A percentile compares a stretch with the other conserved stretches of the same genome.
phyloP scores from a whole-genome alignment of 2,888 invertebrate species.

The Bellardia bayeri region DNA sequence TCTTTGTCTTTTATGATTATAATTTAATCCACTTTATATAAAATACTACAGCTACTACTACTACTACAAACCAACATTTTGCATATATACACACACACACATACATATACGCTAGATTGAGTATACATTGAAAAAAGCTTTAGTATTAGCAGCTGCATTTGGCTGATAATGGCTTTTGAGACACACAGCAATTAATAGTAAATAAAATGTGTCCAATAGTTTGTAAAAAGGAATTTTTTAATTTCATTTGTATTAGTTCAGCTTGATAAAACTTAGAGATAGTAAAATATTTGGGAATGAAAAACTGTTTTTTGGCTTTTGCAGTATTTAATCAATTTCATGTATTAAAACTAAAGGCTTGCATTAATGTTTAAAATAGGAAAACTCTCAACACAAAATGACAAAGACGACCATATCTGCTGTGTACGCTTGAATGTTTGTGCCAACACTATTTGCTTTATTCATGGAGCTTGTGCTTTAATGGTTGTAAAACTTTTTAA shows the following conservation, averaged over 20 bases:
- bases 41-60: background rate
- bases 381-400: background rate
- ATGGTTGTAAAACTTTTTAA: conserved; percentile 61
- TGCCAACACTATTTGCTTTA: background rate
- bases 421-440: background rate
- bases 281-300: conserved; percentile 21
- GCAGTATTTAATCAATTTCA: conserved; percentile 42
- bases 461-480: background rate
- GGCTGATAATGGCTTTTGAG: conserved; percentile 58
- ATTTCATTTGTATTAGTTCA: conserved; percentile 71
- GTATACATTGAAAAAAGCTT: conserved; percentile 1
- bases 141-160: conserved; percentile 39
- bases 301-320: conserved; percentile 19
- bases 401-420: background rate
- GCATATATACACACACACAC: background rate
- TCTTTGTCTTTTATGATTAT: conserved; percentile 41
- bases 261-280: conserved; percentile 58
- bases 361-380: conserved; percentile 33
- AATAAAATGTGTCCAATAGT: conserved; percentile 60
- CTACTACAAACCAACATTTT: background rate
- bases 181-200: conserved; percentile 60
- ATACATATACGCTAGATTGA: background rate
- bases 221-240: conserved; percentile 69
- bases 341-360: conserved; percentile 37
- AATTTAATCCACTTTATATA: conserved; percentile 39